Evolutionary conservation across 92 coral and sea anemone species (phyloP), one percentile per base, ranked within the genome.

Genomic region (Paragorgia papillata): DNA sequence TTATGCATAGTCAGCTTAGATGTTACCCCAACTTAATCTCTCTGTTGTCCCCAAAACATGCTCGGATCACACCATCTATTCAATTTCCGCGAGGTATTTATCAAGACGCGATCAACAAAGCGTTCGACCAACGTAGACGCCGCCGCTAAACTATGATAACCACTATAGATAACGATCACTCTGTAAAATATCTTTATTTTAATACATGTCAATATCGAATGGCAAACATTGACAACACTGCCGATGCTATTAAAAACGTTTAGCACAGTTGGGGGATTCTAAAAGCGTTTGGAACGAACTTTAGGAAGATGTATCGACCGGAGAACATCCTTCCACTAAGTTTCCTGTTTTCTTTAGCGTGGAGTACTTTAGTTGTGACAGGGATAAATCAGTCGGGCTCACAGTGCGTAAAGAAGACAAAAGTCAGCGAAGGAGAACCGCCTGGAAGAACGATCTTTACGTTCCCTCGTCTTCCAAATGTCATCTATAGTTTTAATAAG

Each of bases 351-450:
- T 46, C 17, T 46, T 6, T 46, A 15, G 2, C 14, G n/a, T 46
- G 17, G 53, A 46, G 9, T 46, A 7, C 53, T 46, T 15, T 46
- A 2, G 53, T 7, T 15, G n/a, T 15, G 53, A 43, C 64, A 29
- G 41, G 48, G 7, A 20, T 1, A 12, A 32, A 24, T 13, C 71
- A 3, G 15, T 64, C 62, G 12, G n/a, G n/a, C n/a, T 54, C 32
- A 13, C 29, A 53, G 33, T 83, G 87, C 58, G 43, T 54, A 29
- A 73, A 79, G 40, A 83, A 63, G 58, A 80, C 85, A 43, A 77
- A 79, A 78, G 83, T 95, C 24, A 26, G 44, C 19, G 99, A 95
- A 69, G 97, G 97, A 29, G 86, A 80, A 39, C 79, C 86, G 61
- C 89, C 99, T 26, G 97, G 91, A 8, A 84, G 75, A 5, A 50